These are phyloP conservation scores for Cosmia trapezina DNA, from an alignment of 2,888 invertebrate genomes.

Conservation along the genomic window DNA sequence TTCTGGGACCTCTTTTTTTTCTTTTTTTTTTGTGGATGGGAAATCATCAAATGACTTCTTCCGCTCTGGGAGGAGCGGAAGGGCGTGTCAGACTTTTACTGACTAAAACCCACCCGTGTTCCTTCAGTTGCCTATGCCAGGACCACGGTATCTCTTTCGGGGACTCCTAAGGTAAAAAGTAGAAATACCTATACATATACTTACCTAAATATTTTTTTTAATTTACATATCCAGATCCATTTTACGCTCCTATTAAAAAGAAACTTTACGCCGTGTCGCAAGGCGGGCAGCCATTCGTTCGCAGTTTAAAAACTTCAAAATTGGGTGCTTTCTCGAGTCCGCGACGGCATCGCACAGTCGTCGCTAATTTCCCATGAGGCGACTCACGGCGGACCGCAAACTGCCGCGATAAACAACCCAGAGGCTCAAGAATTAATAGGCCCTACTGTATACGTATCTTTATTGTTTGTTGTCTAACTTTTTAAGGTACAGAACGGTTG, in stretches of 20 bases:
- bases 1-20: too few species aligned
- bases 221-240: conserved; percentile 27
- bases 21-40: too few species aligned
- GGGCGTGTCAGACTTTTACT: too few species aligned
- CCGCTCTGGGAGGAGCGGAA: too few species aligned
- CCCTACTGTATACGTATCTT: conserved; percentile 51
- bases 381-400: conserved; percentile 74
- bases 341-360: conserved; percentile 68
- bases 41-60: too few species aligned
- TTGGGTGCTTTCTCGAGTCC: conserved; percentile 75
- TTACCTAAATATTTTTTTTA: too few species aligned
- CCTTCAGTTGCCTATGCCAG: too few species aligned
- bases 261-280: conserved; percentile 67
- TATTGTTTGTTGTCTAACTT: conserved; percentile 29
- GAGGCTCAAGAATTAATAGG: conserved; percentile 66
- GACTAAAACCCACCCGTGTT: too few species aligned
- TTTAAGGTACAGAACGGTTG: conserved; percentile 6
- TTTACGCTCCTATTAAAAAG: conserved; percentile 72
- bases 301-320: conserved; percentile 80
- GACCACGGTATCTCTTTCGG: too few species aligned
- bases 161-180: too few species aligned
- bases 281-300: conserved; percentile 58
- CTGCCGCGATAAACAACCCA: conserved; percentile 77
- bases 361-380: conserved; percentile 81
- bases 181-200: too few species aligned